Evolutionary conservation across 2,888 invertebrate genomes (phyloP).

Genomic region (Tipula unca): DNA sequence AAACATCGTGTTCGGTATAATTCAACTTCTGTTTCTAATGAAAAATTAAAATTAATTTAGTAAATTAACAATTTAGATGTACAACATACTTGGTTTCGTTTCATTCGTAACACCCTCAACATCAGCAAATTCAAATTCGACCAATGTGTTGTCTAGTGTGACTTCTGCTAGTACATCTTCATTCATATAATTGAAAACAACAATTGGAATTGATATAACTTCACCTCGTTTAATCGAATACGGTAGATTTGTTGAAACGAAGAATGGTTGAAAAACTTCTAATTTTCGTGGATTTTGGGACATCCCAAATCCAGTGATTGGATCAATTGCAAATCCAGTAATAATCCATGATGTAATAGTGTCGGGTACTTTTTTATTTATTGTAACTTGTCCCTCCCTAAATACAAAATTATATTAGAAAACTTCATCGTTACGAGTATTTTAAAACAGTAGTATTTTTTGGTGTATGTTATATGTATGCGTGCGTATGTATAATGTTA

Average conservation of each 20-base stretch:
- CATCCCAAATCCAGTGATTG: constrained; percentile 66
- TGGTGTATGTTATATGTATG: no score
- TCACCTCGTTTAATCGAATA: constrained; percentile 48
- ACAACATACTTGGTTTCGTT: constrained; percentile 53
- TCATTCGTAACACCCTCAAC: constrained; percentile 53
- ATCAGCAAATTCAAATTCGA: constrained; percentile 74
- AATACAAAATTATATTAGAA: neutral
- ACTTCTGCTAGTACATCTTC: constrained; percentile 73
- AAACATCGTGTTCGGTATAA: no score
- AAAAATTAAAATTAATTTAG: neutral
- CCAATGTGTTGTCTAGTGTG: constrained; percentile 70
- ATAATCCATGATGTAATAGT: constrained; percentile 78
- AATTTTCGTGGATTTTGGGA: no score
- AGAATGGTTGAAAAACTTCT: no score
- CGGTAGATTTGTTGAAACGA: no score
- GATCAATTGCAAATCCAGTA: constrained; percentile 73
- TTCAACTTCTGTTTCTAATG: neutral
- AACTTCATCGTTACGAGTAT: neutral
- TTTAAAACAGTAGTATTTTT: no score
- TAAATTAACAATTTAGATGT: neutral
- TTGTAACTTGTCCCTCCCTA: constrained; percentile 50
- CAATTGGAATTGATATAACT: constrained; percentile 76
- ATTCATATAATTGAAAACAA: constrained; percentile 81
- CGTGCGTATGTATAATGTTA: no score
- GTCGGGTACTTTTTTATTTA: constrained; percentile 63